Conservation (phyloP, 1,140 invertebrate species). For the Saxidomus purpurata region DNA sequence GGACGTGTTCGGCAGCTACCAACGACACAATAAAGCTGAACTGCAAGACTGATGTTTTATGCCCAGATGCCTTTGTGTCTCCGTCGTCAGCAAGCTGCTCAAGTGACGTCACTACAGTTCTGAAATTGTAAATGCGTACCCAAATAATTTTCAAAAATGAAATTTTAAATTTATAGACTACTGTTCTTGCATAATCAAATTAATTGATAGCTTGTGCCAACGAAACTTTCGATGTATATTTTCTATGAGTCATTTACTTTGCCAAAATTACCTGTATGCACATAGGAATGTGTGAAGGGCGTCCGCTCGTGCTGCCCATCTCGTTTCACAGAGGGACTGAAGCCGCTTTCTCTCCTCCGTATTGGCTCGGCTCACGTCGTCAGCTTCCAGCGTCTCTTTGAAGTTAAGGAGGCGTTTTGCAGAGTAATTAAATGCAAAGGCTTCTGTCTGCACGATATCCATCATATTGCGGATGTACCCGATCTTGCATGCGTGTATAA, state of each 20-base stretch:
- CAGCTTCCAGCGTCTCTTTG: neutral
- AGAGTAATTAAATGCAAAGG: slow-evolving; percentile 62
- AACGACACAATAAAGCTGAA: slow-evolving; percentile 55
- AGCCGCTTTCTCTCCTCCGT: slow-evolving; percentile 35
- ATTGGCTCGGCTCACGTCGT: neutral
- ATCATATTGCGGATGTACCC: slow-evolving; percentile 50
- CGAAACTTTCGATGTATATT: neutral
- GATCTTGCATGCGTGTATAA: slow-evolving; percentile 50
- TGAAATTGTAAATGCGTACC: neutral
- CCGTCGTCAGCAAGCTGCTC: slow-evolving; percentile 18
- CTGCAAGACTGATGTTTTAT: neutral
- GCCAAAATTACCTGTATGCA: slow-evolving; percentile 30
- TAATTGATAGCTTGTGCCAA: neutral
- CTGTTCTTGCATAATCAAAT: neutral
- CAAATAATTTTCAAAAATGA: neutral
- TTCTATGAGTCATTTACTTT: neutral
- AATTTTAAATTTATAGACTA: neutral
- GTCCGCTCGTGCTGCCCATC: slow-evolving; percentile 51
- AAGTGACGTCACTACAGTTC: neutral
- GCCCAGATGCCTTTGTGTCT: slow-evolving; percentile 10
- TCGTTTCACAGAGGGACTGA: slow-evolving; percentile 46
- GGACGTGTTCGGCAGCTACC: slow-evolving; percentile 10
- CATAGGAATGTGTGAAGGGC: slow-evolving; percentile 50
- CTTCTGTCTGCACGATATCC: slow-evolving; percentile 41
- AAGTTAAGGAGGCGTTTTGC: slow-evolving; percentile 43